Evolutionary conservation across 1,140 invertebrate species (phyloP).

Genomic region (Apis dorsata): DNA sequence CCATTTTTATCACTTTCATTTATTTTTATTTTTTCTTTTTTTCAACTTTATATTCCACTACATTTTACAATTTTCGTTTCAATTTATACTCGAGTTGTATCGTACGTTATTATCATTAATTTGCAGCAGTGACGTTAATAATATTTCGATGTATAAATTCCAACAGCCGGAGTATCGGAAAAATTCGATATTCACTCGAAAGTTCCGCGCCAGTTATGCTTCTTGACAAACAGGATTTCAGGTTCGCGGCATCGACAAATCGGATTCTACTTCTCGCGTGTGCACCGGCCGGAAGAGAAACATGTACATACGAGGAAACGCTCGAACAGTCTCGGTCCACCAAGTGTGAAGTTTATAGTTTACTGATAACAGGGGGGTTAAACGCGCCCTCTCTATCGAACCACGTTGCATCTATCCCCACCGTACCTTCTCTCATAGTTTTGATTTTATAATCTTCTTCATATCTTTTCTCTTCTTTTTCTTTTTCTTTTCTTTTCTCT

Average conservation of each 20-base stretch:
- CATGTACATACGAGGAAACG: constrained; percentile 31
- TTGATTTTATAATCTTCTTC: constrained; percentile 34
- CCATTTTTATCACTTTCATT: too few relatives aligned
- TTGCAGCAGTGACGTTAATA: too few relatives aligned
- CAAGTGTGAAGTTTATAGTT: constrained; percentile 55
- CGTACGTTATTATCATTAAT: too few relatives aligned
- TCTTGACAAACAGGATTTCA: constrained; percentile 32
- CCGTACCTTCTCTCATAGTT: background rate
- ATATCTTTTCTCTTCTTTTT: background rate
- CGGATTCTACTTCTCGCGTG: constrained; percentile 25
- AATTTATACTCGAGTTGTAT: too few relatives aligned
- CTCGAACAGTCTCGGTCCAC: constrained; percentile 27
- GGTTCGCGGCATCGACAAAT: constrained; percentile 28
- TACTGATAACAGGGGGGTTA: constrained; percentile 54
- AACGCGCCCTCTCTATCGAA: constrained; percentile 38
- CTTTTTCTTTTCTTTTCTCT: background rate
- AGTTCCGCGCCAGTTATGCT: background rate
- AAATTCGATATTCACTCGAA: background rate
- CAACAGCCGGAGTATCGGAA: background rate
- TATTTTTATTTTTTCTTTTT: too few relatives aligned
- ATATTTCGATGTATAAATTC: background rate
- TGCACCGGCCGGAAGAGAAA: constrained; percentile 27
- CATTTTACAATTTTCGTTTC: too few relatives aligned
- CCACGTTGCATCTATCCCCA: constrained; percentile 5
- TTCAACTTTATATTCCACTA: too few relatives aligned